These are phyloP conservation scores for Actenoides hombroni DNA, from an alignment of 2,113 vertebrate species.

Conservation along the genomic window DNA sequence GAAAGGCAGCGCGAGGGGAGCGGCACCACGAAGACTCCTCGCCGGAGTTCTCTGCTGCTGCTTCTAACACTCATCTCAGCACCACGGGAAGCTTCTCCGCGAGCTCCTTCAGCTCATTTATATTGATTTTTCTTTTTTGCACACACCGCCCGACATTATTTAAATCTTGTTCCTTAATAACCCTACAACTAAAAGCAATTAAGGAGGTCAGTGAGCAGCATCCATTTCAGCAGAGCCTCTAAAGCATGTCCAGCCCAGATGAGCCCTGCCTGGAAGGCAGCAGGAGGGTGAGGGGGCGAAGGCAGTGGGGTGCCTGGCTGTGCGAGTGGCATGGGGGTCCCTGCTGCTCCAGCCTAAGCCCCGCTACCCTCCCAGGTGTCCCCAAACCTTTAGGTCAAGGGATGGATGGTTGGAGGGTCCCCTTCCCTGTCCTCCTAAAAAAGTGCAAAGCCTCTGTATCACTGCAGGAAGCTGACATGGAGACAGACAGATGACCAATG, in stretches of 20 bases:
- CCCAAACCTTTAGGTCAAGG: not conserved
- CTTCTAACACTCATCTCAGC: not conserved
- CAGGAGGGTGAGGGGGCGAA: rapidly evolving
- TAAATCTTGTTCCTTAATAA: conserved; percentile 57
- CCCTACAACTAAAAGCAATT: conserved; percentile 57
- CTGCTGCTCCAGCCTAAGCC: not conserved
- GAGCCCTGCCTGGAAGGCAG: not conserved
- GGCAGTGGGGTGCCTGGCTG: not conserved
- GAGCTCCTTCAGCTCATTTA: not conserved
- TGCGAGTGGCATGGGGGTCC: not conserved
- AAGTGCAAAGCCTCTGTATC: not conserved
- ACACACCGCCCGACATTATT: not conserved
- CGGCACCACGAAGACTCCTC: not conserved
- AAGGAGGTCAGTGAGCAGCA: conserved; percentile 62
- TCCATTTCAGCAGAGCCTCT: not conserved
- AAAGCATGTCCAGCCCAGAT: not conserved
- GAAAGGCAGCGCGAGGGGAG: not conserved
- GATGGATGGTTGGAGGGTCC: not conserved
- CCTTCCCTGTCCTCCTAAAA: rapidly evolving
- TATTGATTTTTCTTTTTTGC: not conserved
- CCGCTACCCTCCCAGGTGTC: not conserved
- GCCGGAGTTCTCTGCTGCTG: not conserved
- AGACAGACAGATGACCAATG: rapidly evolving
- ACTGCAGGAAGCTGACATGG: rapidly evolving
- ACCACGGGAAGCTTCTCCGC: not conserved